phyloP scores from a whole-genome alignment of 2,113 vertebrate species.

The Myocastor coypus region DNA sequence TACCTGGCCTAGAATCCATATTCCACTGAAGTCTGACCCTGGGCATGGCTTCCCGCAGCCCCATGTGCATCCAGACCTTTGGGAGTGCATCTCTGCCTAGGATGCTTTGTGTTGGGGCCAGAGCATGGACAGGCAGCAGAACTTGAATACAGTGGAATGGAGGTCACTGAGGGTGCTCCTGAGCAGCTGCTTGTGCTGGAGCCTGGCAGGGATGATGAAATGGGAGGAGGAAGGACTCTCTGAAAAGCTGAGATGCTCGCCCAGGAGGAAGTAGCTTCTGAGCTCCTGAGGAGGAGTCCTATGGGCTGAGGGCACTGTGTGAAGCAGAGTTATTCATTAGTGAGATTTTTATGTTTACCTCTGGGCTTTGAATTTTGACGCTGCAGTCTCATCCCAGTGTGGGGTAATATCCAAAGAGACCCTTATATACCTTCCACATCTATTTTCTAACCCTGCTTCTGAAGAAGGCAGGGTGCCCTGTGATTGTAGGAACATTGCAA shows the following conservation, averaged over 20 bases:
- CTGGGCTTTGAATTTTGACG: not conserved
- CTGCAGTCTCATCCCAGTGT: conserved; percentile 11
- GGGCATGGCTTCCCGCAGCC: conserved; percentile 59
- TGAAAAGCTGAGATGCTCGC: not conserved
- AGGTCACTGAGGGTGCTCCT: not conserved
- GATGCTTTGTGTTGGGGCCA: conserved; percentile 72
- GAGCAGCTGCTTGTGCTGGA: not conserved
- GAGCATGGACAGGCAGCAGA: not conserved
- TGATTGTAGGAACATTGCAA: not conserved
- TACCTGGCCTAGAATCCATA: conserved; percentile 69
- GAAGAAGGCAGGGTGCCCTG: not conserved
- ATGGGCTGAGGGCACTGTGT: not conserved
- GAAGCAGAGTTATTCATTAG: conserved; percentile 21
- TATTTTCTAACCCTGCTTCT: conserved; percentile 22
- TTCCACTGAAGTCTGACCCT: conserved; percentile 74
- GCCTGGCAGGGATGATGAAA: not conserved
- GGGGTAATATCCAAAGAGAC: conserved; percentile 4
- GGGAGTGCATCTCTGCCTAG: conserved; percentile 56
- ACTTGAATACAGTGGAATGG: conserved; percentile 42
- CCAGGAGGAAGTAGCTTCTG: not conserved
- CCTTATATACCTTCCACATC: not conserved
- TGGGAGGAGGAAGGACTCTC: not conserved
- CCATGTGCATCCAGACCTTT: conserved; percentile 60
- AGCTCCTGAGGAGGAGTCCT: not conserved
- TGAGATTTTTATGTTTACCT: not conserved